phyloP scores from a whole-genome alignment of 1,140 invertebrate species.

The Drosophila yakuba region DNA sequence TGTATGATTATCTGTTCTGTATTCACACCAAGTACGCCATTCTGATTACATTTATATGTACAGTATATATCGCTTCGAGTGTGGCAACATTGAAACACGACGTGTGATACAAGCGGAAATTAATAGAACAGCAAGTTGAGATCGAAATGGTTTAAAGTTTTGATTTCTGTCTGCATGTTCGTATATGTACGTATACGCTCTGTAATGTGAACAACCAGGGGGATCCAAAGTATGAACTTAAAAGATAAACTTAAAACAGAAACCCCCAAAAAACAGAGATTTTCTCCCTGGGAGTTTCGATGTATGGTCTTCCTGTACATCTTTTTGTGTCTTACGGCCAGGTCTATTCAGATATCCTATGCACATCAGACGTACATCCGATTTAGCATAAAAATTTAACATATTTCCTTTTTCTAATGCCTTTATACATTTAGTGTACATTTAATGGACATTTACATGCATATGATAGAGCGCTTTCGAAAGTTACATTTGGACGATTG shows the following conservation, averaged over 20 bases:
- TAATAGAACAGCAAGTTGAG: conserved; percentile 34
- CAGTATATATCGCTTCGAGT: conserved; percentile 31
- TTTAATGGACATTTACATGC: conserved; percentile 38
- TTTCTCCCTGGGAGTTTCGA: neutral
- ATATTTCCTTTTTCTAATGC: neutral
- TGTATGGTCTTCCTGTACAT: conserved; percentile 2
- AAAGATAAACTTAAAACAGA: neutral
- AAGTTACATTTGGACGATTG: conserved; percentile 4
- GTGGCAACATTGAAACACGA: conserved; percentile 45
- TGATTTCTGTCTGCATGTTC: conserved; percentile 16
- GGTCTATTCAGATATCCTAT: neutral
- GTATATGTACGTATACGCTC: conserved; percentile 4
- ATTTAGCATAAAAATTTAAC: conserved; percentile 7
- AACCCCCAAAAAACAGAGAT: conserved; percentile 1
- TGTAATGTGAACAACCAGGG: conserved; percentile 7
- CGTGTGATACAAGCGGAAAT: conserved; percentile 29
- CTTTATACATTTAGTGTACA: conserved; percentile 31
- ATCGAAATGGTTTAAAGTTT: conserved; percentile 22
- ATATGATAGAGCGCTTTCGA: conserved; percentile 24
- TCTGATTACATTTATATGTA: conserved; percentile 35
- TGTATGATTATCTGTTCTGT: conserved; percentile 14
- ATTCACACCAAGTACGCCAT: conserved; percentile 36
- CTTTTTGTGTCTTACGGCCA: neutral
- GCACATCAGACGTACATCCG: neutral
- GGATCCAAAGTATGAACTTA: conserved; percentile 4